A percentile compares a stretch with the other conserved stretches of the same genome.
Conservation (phyloP, 2,113 vertebrate species). For the Okapia johnstoni region DNA sequence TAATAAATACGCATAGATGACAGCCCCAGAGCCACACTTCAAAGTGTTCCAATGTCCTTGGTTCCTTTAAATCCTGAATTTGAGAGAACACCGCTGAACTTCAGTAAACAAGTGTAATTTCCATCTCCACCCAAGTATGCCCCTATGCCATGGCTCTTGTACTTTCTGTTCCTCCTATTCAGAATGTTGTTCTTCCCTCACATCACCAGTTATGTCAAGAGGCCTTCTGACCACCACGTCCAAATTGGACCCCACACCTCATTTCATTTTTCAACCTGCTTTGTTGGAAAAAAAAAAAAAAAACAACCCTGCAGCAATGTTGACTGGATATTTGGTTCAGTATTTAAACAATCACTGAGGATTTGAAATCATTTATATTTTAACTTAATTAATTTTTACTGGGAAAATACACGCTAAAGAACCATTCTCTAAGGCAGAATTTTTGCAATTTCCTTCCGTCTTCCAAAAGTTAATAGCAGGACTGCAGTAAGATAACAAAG, state of each 20-base stretch:
- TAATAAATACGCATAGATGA: neutral
- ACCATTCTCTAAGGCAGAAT: neutral
- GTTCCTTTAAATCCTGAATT: neutral
- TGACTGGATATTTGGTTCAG: neutral
- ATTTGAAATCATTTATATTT: neutral
- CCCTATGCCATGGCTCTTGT: neutral
- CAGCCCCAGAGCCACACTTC: neutral
- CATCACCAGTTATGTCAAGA: neutral
- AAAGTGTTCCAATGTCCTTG: neutral
- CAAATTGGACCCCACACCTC: neutral
- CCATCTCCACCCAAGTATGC: neutral
- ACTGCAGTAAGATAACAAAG: neutral
- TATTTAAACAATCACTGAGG: neutral
- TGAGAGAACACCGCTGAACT: neutral
- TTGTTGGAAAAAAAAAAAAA: neutral
- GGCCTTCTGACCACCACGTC: neutral
- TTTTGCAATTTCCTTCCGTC: neutral
- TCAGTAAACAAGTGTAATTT: neutral
- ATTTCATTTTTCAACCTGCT: neutral
- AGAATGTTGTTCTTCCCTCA: neutral
- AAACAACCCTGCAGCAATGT: neutral
- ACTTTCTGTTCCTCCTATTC: neutral
- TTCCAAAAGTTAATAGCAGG: neutral
- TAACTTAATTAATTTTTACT: neutral
- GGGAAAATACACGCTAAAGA: neutral